Evolutionary conservation across 2,797 vertebrate genomes (phyloP), one percentile per base, ranked within the genome.

Genomic region (Alauda arvensis): DNA sequence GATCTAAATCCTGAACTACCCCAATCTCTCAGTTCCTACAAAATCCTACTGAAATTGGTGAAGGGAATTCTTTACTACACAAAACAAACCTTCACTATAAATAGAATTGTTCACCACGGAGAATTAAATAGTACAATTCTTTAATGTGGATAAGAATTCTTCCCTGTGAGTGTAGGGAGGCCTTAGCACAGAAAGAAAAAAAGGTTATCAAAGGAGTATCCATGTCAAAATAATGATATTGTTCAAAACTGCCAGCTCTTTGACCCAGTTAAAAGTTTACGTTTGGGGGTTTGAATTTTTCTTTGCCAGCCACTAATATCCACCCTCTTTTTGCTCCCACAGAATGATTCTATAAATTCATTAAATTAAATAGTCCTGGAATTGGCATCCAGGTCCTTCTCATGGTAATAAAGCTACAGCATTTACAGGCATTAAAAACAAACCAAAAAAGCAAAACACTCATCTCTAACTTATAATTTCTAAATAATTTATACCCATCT

Each of bases 11-110:
- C 40, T 20, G 21, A 77, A 6, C 25, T 2, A 9, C 12, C 3
- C 17, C 2, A 9, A 11, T 4, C 29, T 23, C 37, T 33, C 31
- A 1, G 2, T 4, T 57, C 80, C 26, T 7, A 8, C 2, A 3
- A 29, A 83, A 25, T 25, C 33, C 42, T 18, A 5, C 24, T 19
- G 18, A 71, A 34, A 40, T 8, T 0, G 0, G 8, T 3, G 56
- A 45, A 45, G 52, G 25, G 19, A 75, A 69, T 34, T 26, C 49
- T 33, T 56, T 7, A 39, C 5, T 33, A 26, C 49, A 46, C 40
- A 19, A 59, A 40, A 28, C 23, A 4, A 77, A n/a, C 25, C n/a
- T 61, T 39, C 24, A 21, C 37, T 62, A 33, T 8, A 29, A 87
- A 55, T 1, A 62, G 37, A 80, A 75, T 23, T 31, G 24, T 43